phyloP scores from a whole-genome alignment of 2,113 vertebrate genomes.

The Callipepla squamata region DNA sequence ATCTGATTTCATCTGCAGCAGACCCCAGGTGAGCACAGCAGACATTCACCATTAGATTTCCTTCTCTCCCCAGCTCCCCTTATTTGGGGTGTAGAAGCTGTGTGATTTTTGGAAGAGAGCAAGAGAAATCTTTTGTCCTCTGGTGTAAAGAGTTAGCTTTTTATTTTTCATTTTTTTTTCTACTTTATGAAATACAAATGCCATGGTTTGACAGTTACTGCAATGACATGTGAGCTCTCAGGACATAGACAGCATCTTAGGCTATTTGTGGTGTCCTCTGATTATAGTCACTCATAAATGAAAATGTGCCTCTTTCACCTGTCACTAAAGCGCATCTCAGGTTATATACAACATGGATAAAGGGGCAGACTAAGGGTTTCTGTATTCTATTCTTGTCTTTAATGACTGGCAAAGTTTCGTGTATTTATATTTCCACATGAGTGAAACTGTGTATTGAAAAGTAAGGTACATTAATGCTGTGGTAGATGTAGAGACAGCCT shows the following conservation, averaged over 20 bases:
- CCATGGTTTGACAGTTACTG: not conserved
- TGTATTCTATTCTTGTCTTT: not conserved
- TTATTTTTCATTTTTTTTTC: not conserved
- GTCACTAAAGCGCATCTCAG: not conserved
- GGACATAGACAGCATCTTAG: fast-evolving
- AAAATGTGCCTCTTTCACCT: conserved; percentile 2
- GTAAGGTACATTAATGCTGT: not conserved
- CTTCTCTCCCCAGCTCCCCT: not conserved
- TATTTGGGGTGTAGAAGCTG: not conserved
- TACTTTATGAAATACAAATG: not conserved
- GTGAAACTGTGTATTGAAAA: not conserved
- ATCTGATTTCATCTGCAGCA: not conserved
- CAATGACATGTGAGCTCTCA: not conserved
- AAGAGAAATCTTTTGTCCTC: not conserved
- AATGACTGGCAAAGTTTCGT: not conserved
- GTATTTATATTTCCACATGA: not conserved
- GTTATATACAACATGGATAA: not conserved
- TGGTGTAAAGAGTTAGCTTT: not conserved
- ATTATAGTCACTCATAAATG: not conserved
- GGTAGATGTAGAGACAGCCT: fast-evolving
- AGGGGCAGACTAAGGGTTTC: not conserved
- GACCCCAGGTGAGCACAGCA: not conserved
- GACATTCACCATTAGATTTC: not conserved
- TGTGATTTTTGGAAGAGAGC: not conserved
- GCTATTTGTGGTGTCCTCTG: not conserved